Evolutionary conservation across 2,113 vertebrate genomes (phyloP).

Genomic region (Sardina pilchardus): DNA sequence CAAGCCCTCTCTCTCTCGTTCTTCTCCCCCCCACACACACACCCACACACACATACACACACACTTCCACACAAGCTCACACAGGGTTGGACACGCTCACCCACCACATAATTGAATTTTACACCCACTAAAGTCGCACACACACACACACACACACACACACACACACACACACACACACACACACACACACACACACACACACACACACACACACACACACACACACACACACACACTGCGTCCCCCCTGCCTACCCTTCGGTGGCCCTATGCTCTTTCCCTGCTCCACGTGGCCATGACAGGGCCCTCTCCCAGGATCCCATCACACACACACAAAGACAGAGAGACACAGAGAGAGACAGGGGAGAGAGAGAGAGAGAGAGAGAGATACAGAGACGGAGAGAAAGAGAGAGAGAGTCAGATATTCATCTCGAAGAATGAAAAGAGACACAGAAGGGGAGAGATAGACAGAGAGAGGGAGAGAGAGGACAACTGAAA

Average conservation of each 20-base stretch:
- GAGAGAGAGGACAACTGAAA: not conserved
- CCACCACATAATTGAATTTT: slow-evolving; percentile 75
- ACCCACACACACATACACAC: not conserved
- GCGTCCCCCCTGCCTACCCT: slow-evolving; percentile 30
- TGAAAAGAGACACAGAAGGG: not conserved
- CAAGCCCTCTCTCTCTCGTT: not conserved
- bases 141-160: slow-evolving; percentile 11
- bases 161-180: slow-evolving; percentile 14
- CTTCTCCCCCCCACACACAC: not conserved
- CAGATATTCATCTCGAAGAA: not conserved
- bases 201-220: slow-evolving; percentile 11
- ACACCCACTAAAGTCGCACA: slow-evolving; percentile 61
- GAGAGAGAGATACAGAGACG: not conserved
- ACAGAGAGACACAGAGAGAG: not conserved
- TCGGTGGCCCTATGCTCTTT: not conserved
- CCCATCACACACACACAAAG: slow-evolving; percentile 37
- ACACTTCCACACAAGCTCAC: not conserved
- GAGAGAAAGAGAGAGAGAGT: not conserved
- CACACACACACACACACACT: slow-evolving; percentile 14
- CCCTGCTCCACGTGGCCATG: slow-evolving; percentile 73
- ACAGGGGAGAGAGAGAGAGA: slow-evolving; percentile 13
- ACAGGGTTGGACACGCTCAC: slow-evolving; percentile 42
- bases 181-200: not conserved
- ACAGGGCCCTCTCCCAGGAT: slow-evolving; percentile 80
- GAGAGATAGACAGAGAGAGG: not conserved